Evolutionary conservation across 2,888 invertebrate genomes (phyloP).

Genomic region (Ophraella communa): DNA sequence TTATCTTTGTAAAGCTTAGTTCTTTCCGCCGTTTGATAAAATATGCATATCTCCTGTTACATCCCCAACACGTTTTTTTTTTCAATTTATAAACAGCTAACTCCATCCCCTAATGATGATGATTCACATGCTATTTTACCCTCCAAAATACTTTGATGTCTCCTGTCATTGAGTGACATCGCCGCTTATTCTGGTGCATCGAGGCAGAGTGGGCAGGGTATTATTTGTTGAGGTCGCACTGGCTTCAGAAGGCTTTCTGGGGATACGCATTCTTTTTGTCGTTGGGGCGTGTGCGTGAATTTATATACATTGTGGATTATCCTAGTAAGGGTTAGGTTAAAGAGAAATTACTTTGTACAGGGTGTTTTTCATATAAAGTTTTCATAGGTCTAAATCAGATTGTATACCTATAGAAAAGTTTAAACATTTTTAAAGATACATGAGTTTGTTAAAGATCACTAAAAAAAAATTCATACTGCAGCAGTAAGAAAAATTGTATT

Average conservation of each 20-base stretch:
- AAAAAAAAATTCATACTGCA: too few species aligned
- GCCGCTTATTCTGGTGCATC: slow-evolving; percentile 32
- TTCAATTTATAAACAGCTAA: slow-evolving; percentile 34
- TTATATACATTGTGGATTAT: not conserved
- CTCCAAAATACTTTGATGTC: slow-evolving; percentile 24
- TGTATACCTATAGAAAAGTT: too few species aligned
- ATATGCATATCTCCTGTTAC: slow-evolving; percentile 24
- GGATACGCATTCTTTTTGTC: not conserved
- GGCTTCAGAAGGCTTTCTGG: slow-evolving; percentile 2
- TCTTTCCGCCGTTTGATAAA: slow-evolving; percentile 22
- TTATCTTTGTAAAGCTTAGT: not conserved
- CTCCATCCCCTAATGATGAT: slow-evolving; percentile 25
- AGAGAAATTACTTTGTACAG: not conserved
- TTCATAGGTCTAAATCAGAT: too few species aligned
- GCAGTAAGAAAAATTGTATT: too few species aligned
- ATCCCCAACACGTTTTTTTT: slow-evolving; percentile 23
- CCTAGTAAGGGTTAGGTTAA: not conserved
- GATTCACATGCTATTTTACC: slow-evolving; percentile 28
- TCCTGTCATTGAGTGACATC: slow-evolving; percentile 33
- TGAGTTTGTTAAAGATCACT: too few species aligned
- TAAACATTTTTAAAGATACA: too few species aligned
- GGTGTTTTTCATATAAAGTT: not conserved
- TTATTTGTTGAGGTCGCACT: not conserved
- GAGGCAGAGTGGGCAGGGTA: slow-evolving; percentile 32
- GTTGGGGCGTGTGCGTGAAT: not conserved